phyloP scores from a whole-genome alignment of 2,888 invertebrate genomes.

The Chymomyza procnemis region DNA sequence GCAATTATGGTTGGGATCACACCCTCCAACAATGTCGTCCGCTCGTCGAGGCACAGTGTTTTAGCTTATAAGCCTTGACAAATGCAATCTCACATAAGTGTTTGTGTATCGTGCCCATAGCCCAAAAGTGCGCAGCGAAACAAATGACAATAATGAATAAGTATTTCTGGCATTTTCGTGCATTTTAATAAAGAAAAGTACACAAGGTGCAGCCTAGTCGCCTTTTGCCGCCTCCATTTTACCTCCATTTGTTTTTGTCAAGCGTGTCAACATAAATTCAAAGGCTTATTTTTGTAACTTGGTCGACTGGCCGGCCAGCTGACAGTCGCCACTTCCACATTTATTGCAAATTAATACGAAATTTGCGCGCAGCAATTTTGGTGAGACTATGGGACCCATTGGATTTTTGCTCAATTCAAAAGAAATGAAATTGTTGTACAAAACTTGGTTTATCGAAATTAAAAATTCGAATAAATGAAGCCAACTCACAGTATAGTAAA shows the following conservation, averaged over 20 bases:
- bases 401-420: neutral
- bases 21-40: constrained; percentile 55
- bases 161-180: constrained; percentile 66
- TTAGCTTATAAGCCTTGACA: constrained; percentile 27
- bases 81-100: constrained; percentile 13
- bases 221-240: constrained; percentile 54
- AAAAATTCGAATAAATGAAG: no score
- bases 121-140: neutral
- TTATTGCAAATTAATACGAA: constrained; percentile 68
- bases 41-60: constrained; percentile 50
- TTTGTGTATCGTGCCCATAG: constrained; percentile 13
- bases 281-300: constrained; percentile 24
- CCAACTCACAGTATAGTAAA: no score
- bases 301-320: constrained; percentile 24
- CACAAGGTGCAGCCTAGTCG: constrained; percentile 31
- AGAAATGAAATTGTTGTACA: no score
- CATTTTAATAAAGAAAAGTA: constrained; percentile 62
- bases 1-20: constrained; percentile 66
- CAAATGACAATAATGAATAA: constrained; percentile 66
- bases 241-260: constrained; percentile 73
- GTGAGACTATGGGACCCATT: neutral
- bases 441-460: no score
- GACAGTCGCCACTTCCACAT: constrained; percentile 55
- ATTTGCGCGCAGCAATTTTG: neutral
- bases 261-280: constrained; percentile 69